Conservation (phyloP, 2,797 vertebrate genomes). For the Fistularia commersonii region DNA sequence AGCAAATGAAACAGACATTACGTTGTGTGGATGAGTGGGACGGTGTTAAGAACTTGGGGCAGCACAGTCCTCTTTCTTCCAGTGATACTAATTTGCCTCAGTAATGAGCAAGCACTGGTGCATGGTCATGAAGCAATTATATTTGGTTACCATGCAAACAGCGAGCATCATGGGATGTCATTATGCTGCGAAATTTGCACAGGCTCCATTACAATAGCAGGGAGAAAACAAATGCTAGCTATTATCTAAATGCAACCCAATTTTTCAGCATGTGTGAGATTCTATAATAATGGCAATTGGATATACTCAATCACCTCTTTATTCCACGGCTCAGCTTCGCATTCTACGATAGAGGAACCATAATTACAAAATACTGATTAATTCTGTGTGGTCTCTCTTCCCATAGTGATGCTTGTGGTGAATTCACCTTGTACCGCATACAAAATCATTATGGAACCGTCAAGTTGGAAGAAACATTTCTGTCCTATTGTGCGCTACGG, state of each 20-base stretch:
- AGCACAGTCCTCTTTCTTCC: slow-evolving; percentile 42
- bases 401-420: too few species aligned
- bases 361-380: too few species aligned
- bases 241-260: slow-evolving; percentile 37
- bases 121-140: slow-evolving; percentile 79
- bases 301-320: background rate
- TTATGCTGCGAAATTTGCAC: slow-evolving; percentile 63
- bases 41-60: slow-evolving; percentile 12
- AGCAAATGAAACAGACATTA: slow-evolving; percentile 46
- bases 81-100: slow-evolving; percentile 67
- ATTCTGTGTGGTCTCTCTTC: too few species aligned
- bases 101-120: slow-evolving; percentile 73
- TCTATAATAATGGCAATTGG: background rate
- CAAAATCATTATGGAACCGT: too few species aligned
- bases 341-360: too few species aligned
- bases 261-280: background rate
- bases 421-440: too few species aligned
- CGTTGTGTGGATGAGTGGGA: slow-evolving; percentile 10
- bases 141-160: slow-evolving; percentile 77
- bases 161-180: slow-evolving; percentile 68
- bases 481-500: too few species aligned
- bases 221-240: slow-evolving; percentile 29
- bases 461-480: too few species aligned
- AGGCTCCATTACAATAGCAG: slow-evolving; percentile 38
- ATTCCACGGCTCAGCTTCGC: too few species aligned